Base-by-base conservation (phyloP, 2,888 invertebrate genomes). In the Formica aserva region DNA sequence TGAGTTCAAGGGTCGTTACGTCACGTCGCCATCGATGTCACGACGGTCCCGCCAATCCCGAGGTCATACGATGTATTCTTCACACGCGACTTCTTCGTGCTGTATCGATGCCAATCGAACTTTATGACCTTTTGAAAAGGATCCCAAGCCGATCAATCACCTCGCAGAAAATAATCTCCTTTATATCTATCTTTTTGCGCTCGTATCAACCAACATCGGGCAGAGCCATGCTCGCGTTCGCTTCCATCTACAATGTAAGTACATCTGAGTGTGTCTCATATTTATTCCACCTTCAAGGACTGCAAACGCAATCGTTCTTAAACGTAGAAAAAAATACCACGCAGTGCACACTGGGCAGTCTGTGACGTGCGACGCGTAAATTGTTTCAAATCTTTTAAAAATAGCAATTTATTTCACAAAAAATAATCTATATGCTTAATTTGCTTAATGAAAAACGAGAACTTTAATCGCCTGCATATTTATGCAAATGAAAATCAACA, bases 1-100 rank as follows among this genome's bases (percentile, higher is more conserved):
- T 85, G 84, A 85, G 92, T 93, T 93, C 93, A 93, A 89, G 92
- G 94, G 94, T 93, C 93, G 90, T 84, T 85, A 15, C 32, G 52
- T n/a, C 52, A 55, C 71, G 15, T 38, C 26, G 55, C 18, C n/a
- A 8, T 8, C 22, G 55, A 4, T 55, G 88, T 81, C 85, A 88
- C 81, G 78, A 60, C 66, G 60, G 72, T 82, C 74, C 71, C 83
- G 85, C 80, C 67, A 38, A 77, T 83, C 78, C 48, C 48, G n/a
- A 52, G 48, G 63, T 69, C 74, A n/a, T 65, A n/a, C 11, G 29
- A 48, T 11, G 4, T 11, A 29, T 32, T n/a, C n/a, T n/a, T 9
- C 6, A 1, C 26, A 11, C 41, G 52, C 18, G 62, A 13, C 26
- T 45, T 4, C 74, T 72, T 81, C 67, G 66, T 71, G 60, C 66